phyloP scores from a whole-genome alignment of 2,113 vertebrate genomes.

The Grammomys dolichurus region DNA sequence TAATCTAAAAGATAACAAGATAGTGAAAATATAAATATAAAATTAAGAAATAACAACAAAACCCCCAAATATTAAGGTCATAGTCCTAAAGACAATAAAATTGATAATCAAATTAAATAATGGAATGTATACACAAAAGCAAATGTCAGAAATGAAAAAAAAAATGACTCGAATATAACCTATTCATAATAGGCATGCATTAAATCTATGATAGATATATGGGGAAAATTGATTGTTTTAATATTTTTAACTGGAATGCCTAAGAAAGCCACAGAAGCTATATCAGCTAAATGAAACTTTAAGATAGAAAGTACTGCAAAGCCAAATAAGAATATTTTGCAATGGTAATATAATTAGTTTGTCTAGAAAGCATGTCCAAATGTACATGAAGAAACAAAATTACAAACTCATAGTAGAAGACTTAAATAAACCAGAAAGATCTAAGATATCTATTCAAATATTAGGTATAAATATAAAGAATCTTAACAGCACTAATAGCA shows the following conservation, averaged over 20 bases:
- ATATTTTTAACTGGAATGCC: not conserved
- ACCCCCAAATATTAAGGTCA: not conserved
- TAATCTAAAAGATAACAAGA: not conserved
- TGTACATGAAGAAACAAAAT: not conserved
- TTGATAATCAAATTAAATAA: not conserved
- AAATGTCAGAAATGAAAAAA: conserved; percentile 8
- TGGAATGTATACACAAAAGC: not conserved
- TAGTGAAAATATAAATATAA: not conserved
- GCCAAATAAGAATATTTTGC: not conserved
- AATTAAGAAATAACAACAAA: conserved; percentile 8
- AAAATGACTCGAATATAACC: not conserved
- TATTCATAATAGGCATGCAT: not conserved
- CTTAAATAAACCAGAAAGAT: not conserved
- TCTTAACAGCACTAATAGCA: not conserved
- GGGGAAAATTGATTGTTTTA: not conserved
- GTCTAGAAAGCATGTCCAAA: not conserved
- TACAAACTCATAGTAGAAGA: not conserved
- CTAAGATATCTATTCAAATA: not conserved
- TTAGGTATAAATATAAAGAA: not conserved
- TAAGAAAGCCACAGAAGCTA: not conserved
- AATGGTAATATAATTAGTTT: not conserved
- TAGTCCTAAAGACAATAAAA: not conserved
- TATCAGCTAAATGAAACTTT: not conserved
- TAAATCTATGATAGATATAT: not conserved
- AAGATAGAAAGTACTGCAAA: not conserved